Evolutionary conservation across 2,797 vertebrate genomes (phyloP).

Genomic region (Peromyscus eremicus): DNA sequence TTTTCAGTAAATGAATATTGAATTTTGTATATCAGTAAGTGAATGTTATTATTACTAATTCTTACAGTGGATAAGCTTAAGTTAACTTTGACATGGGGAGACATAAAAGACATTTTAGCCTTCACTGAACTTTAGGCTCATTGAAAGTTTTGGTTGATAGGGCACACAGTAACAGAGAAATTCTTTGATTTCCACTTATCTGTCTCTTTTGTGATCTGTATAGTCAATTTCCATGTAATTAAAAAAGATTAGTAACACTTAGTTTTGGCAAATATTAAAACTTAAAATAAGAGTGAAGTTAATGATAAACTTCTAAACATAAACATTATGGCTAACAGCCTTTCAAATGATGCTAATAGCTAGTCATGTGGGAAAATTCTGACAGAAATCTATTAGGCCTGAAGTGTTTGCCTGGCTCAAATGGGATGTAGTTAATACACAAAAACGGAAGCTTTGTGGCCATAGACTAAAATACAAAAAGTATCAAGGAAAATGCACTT

Average conservation of each 20-base stretch:
- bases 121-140: background rate
- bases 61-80: background rate
- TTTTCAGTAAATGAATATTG: background rate
- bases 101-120: background rate
- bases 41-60: background rate
- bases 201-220: background rate
- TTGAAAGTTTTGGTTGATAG: background rate
- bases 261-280: conserved; percentile 24
- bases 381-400: background rate
- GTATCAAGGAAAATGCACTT: background rate
- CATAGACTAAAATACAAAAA: background rate
- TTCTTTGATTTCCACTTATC: background rate
- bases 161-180: background rate
- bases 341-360: conserved; percentile 7
- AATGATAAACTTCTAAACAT: background rate
- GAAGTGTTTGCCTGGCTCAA: background rate
- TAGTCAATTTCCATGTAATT: background rate
- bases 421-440: background rate
- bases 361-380: background rate
- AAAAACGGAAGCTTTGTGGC: background rate
- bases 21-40: background rate
- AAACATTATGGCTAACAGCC: background rate
- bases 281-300: conserved; percentile 9
- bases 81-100: background rate
- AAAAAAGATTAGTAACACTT: background rate